Conservation (phyloP, 1,140 invertebrate species). For the Oryctes rhinoceros region DNA sequence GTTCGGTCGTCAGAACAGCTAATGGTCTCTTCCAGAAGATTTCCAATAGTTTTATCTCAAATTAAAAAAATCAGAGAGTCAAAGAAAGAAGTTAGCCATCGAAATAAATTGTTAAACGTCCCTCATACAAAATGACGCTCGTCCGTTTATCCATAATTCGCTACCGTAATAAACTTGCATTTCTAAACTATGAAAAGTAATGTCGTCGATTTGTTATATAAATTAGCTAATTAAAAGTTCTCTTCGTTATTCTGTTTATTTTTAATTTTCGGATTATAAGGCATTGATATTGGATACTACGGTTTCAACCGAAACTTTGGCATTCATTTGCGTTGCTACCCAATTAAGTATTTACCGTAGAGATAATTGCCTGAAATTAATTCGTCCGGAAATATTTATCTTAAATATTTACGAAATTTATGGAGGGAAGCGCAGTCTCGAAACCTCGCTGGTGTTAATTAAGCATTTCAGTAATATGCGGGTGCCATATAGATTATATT, state of each 20-base stretch:
- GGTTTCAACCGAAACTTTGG: not conserved
- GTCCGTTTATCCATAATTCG: no score
- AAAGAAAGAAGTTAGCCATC: no score
- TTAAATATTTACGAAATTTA: constrained; percentile 29
- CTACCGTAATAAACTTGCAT: no score
- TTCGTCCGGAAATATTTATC: constrained; percentile 19
- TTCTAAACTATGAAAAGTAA: no score
- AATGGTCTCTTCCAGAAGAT: no score
- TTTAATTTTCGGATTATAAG: not conserved
- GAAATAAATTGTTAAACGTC: no score
- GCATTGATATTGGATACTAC: not conserved
- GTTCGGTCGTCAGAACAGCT: no score
- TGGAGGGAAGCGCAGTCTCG: not conserved
- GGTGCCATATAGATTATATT: constrained; percentile 25
- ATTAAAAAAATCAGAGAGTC: no score
- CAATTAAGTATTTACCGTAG: constrained; percentile 21
- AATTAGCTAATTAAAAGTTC: not conserved
- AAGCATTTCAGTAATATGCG: constrained; percentile 1
- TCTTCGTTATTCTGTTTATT: not conserved
- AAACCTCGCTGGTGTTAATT: constrained; percentile 21
- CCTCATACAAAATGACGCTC: no score
- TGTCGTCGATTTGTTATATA: no score
- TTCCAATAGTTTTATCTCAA: no score
- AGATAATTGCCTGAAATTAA: constrained; percentile 22
- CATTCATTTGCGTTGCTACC: not conserved